Base-by-base conservation (phyloP, 64 coral and sea anemone species). In the Actinia equina region DNA sequence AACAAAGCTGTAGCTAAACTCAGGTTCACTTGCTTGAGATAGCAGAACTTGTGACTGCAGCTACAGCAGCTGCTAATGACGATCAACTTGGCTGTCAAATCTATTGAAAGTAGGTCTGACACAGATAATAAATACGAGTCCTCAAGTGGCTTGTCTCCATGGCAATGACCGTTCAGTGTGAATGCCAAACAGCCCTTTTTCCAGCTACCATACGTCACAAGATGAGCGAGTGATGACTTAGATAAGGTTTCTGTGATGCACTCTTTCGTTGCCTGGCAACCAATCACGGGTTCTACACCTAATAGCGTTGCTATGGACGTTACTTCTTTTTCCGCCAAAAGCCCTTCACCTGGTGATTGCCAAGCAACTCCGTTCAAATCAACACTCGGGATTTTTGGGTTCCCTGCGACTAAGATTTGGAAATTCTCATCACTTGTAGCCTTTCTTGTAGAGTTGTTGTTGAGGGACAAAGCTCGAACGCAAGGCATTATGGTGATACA, bases 181-280 rank as follows among this genome's bases (percentile, higher is more conserved):
- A 96, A 67, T 23, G 91, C 94, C 19, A 96, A 49, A 78, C 84
- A 89, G 13, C 87, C 88, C 52, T 93, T 84, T 9, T 55, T 64
- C 84, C 92, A 93, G 59, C 91, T 96, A 52, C 94, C 94, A 58
- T 90, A 91, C 10, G 94, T 88, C 60, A 84, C 91, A 30, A 96
- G 82, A 44, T 96, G 94, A 60, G 88, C 88, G 13, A 93, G 83
- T 52, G 85, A 93, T 63, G 94, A 87, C 25, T 82, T 25, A 12
- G 88, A 59, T 57, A 96, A 59, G 2, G 44, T 76, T 60, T 87
- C 67, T 16, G 91, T 70, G 7, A 96, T 71, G 53, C 90, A 82
- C 10, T 96, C 88, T 77, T 93, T 96, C 18, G 94, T 90, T 51
- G 94, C 94, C 43, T 85, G 88, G 26, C 25, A 54, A 79, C 91